A percentile compares a stretch with the other conserved stretches of the same genome.
These are phyloP conservation scores for Eleutherodactylus coqui DNA, from an alignment of 2,797 vertebrate genomes.

Conservation along the genomic window DNA sequence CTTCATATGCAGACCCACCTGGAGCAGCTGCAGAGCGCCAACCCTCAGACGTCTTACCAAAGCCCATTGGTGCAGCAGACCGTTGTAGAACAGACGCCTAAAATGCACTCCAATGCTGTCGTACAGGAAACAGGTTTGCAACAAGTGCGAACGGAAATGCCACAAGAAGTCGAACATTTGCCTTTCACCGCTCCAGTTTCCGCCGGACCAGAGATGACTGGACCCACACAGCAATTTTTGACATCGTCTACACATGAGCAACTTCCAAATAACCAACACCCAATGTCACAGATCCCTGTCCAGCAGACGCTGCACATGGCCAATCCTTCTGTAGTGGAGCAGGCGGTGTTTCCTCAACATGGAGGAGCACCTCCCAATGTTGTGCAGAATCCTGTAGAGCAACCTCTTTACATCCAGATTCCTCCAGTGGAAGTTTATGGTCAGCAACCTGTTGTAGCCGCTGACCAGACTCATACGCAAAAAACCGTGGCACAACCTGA, in stretches of 20 bases:
- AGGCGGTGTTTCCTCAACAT: constrained; percentile 26
- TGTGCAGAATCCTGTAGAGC: constrained; percentile 51
- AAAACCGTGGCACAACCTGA: background rate
- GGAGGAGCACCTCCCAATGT: constrained; percentile 60
- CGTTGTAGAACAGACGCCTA: constrained; percentile 67
- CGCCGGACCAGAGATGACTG: background rate
- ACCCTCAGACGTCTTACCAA: constrained; percentile 70
- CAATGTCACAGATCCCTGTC: constrained; percentile 1
- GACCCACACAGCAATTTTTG: constrained; percentile 64
- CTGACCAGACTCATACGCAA: background rate
- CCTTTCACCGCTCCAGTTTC: constrained; percentile 66
- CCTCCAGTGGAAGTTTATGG: constrained; percentile 45
- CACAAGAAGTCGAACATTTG: constrained; percentile 66
- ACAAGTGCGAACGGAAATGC: constrained; percentile 18
- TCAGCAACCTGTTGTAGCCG: background rate
- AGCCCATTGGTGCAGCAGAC: constrained; percentile 67
- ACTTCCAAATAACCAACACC: constrained; percentile 7
- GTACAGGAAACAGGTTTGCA: constrained; percentile 70
- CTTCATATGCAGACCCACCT: constrained; percentile 65
- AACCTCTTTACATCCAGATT: constrained; percentile 57
- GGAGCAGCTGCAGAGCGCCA: constrained; percentile 71
- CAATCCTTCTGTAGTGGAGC: constrained; percentile 3
- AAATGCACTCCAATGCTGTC: constrained; percentile 68
- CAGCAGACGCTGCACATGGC: constrained; percentile 9
- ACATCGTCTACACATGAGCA: constrained; percentile 34